Evolutionary conservation across 2,113 vertebrate genomes (phyloP), one percentile per base, ranked within the genome.

Genomic region (Neodontobutis hainanensis): DNA sequence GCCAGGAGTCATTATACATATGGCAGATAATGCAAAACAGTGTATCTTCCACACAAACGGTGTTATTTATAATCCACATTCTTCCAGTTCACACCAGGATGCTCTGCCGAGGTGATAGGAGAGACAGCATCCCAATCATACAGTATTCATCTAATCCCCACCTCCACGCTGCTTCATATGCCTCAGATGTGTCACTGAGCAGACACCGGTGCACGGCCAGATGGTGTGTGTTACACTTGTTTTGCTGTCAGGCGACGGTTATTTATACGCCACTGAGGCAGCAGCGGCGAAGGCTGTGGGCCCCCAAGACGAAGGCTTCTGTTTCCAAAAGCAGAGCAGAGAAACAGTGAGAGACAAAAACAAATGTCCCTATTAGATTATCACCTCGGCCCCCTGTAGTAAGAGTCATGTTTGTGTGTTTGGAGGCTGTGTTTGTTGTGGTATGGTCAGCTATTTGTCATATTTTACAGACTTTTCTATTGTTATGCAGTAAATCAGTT

Each of bases 221-320:
- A 91, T 92, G 90, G 88, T 81, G 81, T 63, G 64, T 72, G 85
- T 85, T 90, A 87, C 88, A 88, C 87, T 88, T 90, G 87, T 88
- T 88, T 85, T 63, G 64, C 79, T 72, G 77, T 79, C 63, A 44
- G 51, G 36, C 38, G 52, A 73, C 71, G 86, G 89, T 88, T 91
- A 87, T 92, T 90, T 89, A 90, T 87, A 84, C 6, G 32, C 72
- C 58, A 77, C 15, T 70, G 55, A 68, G 80, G 73, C 85, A 69
- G 73, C 64, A 42, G 64, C 40, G n/a, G 7, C 48, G 44, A 70
- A 69, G 66, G 66, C 56, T 63, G 65, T 52, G 12, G 16, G 59
- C 70, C 69, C 81, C 77, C 78, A 35, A 60, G 57, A 76, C 40
- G 27, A 70, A 60, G 61, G 75, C 72, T 75, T 83, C 79, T 82